Evolutionary conservation across 2,888 invertebrate species (phyloP).

Genomic region (Eurytoma adleriae): DNA sequence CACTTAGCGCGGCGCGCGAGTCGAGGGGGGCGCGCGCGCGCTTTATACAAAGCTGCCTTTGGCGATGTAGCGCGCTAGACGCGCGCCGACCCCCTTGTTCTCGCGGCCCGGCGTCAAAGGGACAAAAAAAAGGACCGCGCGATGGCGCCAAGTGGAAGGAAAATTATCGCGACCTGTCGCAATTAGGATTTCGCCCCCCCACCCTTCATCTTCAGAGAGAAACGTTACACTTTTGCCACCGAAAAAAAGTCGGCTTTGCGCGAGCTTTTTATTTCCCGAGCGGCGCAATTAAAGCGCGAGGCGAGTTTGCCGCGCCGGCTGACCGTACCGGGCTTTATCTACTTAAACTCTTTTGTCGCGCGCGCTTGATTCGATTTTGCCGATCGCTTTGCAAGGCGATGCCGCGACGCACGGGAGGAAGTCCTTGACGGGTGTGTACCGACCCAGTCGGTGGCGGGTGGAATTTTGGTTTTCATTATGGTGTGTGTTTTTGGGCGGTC

Average conservation of each 20-base stretch:
- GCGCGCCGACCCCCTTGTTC: conserved; percentile 9
- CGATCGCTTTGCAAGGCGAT: neutral
- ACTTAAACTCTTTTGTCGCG: no score
- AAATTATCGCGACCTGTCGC: conserved; percentile 32
- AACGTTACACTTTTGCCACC: no score
- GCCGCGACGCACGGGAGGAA: neutral
- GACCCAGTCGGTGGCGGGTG: neutral
- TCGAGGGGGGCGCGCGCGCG: conserved; percentile 5
- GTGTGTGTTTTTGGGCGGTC: conserved; percentile 9
- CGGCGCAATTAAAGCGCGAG: neutral
- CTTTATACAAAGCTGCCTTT: neutral
- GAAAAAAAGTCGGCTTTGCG: no score
- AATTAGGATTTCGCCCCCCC: no score
- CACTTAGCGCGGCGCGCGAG: conserved; percentile 65
- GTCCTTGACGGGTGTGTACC: neutral
- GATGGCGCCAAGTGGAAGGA: conserved; percentile 40
- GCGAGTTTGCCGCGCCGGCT: neutral
- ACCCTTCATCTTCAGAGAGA: no score
- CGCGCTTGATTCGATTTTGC: no score
- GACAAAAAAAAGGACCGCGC: conserved; percentile 34
- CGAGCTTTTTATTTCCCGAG: neutral
- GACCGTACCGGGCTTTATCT: neutral
- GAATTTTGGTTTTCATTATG: conserved; percentile 47
- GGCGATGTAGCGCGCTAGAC: neutral
- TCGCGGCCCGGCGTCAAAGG: conserved; percentile 4